Conservation (phyloP, 2,113 vertebrate species). For the Heloderma charlesbogerti region DNA sequence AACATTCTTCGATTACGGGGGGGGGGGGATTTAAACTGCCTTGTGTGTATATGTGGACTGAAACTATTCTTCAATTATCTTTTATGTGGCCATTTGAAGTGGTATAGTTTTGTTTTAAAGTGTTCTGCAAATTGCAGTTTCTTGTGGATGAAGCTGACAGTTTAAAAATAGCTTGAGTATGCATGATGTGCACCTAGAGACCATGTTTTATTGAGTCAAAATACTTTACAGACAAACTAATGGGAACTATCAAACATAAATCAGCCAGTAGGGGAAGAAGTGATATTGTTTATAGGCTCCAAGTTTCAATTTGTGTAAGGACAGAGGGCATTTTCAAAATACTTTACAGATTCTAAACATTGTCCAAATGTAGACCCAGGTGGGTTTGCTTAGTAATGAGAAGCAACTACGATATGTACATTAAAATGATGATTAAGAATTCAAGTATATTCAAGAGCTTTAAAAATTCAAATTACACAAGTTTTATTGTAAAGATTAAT, state of each 20-base stretch:
- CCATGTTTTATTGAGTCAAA: constrained; percentile 36
- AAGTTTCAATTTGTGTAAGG: constrained; percentile 38
- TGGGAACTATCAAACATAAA: constrained; percentile 40
- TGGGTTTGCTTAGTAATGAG: constrained; percentile 19
- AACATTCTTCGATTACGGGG: constrained; percentile 41
- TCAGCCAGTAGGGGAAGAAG: constrained; percentile 35
- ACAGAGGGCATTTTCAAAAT: constrained; percentile 28
- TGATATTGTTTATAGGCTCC: constrained; percentile 41
- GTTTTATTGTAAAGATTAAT: constrained; percentile 58
- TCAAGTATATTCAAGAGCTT: constrained; percentile 31
- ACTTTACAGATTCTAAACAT: constrained; percentile 28
- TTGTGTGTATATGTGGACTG: constrained; percentile 15
- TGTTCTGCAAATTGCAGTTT: constrained; percentile 28
- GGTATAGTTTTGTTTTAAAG: constrained; percentile 11
- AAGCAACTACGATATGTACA: constrained; percentile 31
- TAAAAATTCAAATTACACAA: constrained; percentile 26
- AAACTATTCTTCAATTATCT: constrained; percentile 16
- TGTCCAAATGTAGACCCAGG: constrained; percentile 23
- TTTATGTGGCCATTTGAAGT: constrained; percentile 35
- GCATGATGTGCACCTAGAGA: constrained; percentile 27
- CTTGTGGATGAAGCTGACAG: constrained; percentile 15
- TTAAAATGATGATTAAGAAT: constrained; percentile 26
- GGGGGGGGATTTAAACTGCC: neutral
- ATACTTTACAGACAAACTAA: constrained; percentile 35
- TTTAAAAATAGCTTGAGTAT: constrained; percentile 45